phyloP scores from a whole-genome alignment of 2,888 invertebrate genomes.

The Lumbricus terrestris region DNA sequence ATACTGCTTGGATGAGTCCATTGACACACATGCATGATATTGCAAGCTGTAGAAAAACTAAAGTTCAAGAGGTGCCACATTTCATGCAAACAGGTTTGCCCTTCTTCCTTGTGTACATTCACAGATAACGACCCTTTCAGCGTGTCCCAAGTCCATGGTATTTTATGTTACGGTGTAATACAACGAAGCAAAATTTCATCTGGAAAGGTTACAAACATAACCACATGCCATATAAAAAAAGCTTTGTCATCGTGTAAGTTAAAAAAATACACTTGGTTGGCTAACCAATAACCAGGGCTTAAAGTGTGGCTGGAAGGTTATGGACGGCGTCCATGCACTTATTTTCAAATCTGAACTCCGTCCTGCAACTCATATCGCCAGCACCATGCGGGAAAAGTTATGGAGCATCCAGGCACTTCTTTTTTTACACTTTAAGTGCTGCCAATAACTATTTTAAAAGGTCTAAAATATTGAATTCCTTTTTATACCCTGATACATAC shows the following conservation, averaged over 20 bases:
- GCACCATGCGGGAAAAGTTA: no score
- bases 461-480: no score
- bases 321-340: no score
- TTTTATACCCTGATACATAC: no score
- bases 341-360: no score
- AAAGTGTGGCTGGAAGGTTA: no score
- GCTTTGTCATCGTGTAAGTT: not conserved
- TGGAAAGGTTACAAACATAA: not conserved
- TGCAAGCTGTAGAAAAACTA: not conserved
- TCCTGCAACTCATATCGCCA: no score
- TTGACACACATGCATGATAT: not conserved
- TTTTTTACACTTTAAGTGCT: no score
- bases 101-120: not conserved
- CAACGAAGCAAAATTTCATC: not conserved
- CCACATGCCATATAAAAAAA: not conserved
- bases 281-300: not conserved
- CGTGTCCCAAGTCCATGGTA: not conserved
- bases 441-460: no score
- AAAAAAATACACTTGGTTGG: not conserved
- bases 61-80: not conserved
- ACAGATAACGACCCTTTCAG: not conserved
- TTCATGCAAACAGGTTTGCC: not conserved
- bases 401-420: no score
- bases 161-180: not conserved
- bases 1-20: not conserved